Conservation (phyloP, 2,113 vertebrate genomes). For the Callipepla californica region DNA sequence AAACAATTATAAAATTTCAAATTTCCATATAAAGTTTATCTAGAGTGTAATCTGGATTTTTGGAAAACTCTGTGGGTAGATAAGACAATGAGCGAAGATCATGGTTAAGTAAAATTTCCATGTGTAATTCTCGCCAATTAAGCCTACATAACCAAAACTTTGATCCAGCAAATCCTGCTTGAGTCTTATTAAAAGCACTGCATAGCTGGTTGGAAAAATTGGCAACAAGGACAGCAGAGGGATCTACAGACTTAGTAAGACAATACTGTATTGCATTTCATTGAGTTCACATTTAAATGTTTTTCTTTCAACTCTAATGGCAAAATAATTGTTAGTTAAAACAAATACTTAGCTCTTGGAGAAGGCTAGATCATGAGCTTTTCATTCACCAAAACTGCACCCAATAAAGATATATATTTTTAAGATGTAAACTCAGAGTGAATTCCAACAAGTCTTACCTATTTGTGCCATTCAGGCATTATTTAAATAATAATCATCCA, state of each 20-base stretch:
- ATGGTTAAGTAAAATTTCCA: not conserved
- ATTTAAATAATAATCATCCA: not conserved
- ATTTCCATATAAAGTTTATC: not conserved
- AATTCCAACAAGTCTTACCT: not conserved
- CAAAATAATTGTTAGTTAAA: conserved; percentile 52
- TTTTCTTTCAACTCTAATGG: conserved; percentile 44
- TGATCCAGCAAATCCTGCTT: not conserved
- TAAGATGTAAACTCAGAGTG: not conserved
- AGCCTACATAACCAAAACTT: not conserved
- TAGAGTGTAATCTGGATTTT: not conserved
- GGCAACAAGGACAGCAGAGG: not conserved
- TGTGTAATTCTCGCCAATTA: not conserved
- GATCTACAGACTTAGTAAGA: conserved; percentile 60
- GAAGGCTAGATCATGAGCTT: not conserved
- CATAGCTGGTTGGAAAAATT: conserved; percentile 22
- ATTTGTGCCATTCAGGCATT: not conserved
- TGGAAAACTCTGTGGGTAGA: not conserved
- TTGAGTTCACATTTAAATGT: conserved; percentile 43
- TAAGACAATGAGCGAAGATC: not conserved
- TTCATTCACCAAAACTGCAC: not conserved
- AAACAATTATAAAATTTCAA: not conserved
- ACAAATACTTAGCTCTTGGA: conserved; percentile 33
- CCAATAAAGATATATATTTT: not conserved
- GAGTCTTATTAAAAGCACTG: not conserved
- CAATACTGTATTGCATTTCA: conserved; percentile 24